These are phyloP conservation scores for Formica aserva DNA, from an alignment of 2,888 invertebrate species.

Conservation along the genomic window DNA sequence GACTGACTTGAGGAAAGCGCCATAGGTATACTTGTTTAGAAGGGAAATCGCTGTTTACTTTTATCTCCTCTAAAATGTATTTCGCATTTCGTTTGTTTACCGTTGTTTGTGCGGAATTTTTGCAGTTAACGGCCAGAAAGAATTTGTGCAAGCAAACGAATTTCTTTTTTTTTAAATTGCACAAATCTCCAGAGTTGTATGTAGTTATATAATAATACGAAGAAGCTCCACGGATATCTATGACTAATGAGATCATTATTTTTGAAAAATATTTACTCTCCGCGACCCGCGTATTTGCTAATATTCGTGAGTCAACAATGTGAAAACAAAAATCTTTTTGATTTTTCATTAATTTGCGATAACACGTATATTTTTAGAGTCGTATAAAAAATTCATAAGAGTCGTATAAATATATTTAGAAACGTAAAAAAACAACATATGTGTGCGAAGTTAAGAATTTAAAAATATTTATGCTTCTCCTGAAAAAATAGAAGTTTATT, in stretches of 20 bases:
- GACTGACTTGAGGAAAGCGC: not conserved
- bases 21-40: not conserved
- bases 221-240: not conserved
- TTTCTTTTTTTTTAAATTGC: not conserved
- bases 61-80: not conserved
- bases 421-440: not conserved
- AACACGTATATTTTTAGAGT: not conserved
- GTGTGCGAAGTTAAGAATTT: not conserved
- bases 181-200: no score
- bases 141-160: not conserved
- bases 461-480: not conserved
- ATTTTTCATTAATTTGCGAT: not conserved
- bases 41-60: not conserved
- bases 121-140: not conserved
- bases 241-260: not conserved
- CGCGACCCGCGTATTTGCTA: not conserved
- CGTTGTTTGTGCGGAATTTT: not conserved
- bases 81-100: not conserved
- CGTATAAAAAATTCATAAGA: not conserved
- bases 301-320: not conserved
- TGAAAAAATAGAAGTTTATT: slow-evolving; percentile 9
- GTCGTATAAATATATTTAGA: not conserved
- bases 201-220: not conserved
- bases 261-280: slow-evolving; percentile 1
- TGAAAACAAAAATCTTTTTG: no score